A percentile compares a stretch with the other conserved stretches of the same genome.
Conservation (phyloP, 1,140 invertebrate genomes). For the Lordiphosa clarofinis region DNA sequence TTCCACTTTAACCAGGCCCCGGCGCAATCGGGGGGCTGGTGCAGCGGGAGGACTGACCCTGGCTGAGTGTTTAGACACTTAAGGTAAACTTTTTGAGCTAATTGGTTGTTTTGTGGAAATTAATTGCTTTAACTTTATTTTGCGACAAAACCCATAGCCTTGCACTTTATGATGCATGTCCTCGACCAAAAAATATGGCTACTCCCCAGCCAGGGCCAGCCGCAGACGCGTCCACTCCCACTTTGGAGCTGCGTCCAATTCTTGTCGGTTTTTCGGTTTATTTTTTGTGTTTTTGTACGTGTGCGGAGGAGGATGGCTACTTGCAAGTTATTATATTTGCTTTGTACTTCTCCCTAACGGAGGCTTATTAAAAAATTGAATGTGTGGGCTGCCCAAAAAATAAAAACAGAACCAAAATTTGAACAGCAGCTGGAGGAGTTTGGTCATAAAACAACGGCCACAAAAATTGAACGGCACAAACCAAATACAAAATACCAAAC, state of each 20-base stretch:
- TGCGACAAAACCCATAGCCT: slow-evolving; percentile 36
- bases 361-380: slow-evolving; percentile 69
- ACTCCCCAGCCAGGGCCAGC: too few relatives aligned
- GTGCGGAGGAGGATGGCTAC: slow-evolving; percentile 45
- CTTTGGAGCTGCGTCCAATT: slow-evolving; percentile 2
- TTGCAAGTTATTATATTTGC: slow-evolving; percentile 78
- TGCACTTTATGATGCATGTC: slow-evolving; percentile 76
- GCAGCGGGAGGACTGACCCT: slow-evolving; percentile 2
- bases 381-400: slow-evolving; percentile 51
- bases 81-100: slow-evolving; percentile 79
- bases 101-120: slow-evolving; percentile 80
- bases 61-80: slow-evolving; percentile 72
- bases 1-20: slow-evolving; percentile 27
- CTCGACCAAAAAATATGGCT: background rate
- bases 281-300: slow-evolving; percentile 17
- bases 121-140: slow-evolving; percentile 79
- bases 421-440: slow-evolving; percentile 17
- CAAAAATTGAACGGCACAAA: slow-evolving; percentile 66
- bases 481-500: slow-evolving; percentile 20
- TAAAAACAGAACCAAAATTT: slow-evolving; percentile 22
- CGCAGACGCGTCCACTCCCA: background rate
- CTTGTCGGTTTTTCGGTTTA: slow-evolving; percentile 16
- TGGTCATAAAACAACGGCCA: slow-evolving; percentile 68
- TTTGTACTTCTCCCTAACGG: slow-evolving; percentile 62
- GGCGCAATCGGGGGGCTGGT: background rate